These are phyloP conservation scores for Macaca mulatta DNA, from an alignment of 2,113 vertebrate species.

Conservation along the genomic window DNA sequence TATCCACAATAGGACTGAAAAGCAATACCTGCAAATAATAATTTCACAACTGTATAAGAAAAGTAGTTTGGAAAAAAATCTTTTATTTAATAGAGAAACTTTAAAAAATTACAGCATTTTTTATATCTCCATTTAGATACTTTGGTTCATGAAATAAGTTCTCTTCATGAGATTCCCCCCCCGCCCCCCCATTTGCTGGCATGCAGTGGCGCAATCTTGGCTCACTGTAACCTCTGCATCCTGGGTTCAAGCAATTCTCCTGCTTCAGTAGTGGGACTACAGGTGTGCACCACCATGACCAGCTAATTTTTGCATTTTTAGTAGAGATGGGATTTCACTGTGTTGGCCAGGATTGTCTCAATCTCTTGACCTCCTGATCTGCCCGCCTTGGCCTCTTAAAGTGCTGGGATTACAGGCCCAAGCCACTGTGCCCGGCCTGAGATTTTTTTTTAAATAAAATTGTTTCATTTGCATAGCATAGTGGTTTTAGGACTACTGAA, in stretches of 20 bases:
- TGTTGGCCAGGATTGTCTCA: too few species aligned
- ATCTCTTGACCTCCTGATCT: too few species aligned
- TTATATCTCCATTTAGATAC: background rate
- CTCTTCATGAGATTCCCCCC: slow-evolving; percentile 10
- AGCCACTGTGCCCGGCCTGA: too few species aligned
- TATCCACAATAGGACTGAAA: slow-evolving; percentile 76
- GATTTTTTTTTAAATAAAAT: background rate
- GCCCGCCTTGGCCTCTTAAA: too few species aligned
- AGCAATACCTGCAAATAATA: slow-evolving; percentile 63
- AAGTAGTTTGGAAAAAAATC: slow-evolving; percentile 81
- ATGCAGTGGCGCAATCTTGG: too few species aligned
- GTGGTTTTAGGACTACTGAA: slow-evolving; percentile 61
- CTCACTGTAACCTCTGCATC: too few species aligned
- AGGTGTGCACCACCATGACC: accelerated
- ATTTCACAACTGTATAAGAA: slow-evolving; percentile 60
- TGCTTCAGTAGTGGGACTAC: too few species aligned
- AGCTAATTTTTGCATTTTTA: too few species aligned
- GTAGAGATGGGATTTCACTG: too few species aligned
- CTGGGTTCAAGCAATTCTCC: too few species aligned
- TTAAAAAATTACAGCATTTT: background rate
- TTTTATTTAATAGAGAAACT: slow-evolving; percentile 58
- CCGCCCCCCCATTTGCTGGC: too few species aligned
- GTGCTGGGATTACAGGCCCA: too few species aligned
- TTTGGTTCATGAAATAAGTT: slow-evolving; percentile 60
- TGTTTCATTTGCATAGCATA: slow-evolving; percentile 16